Base-by-base conservation (phyloP, 2,113 vertebrate genomes). In the Malurus elegans region DNA sequence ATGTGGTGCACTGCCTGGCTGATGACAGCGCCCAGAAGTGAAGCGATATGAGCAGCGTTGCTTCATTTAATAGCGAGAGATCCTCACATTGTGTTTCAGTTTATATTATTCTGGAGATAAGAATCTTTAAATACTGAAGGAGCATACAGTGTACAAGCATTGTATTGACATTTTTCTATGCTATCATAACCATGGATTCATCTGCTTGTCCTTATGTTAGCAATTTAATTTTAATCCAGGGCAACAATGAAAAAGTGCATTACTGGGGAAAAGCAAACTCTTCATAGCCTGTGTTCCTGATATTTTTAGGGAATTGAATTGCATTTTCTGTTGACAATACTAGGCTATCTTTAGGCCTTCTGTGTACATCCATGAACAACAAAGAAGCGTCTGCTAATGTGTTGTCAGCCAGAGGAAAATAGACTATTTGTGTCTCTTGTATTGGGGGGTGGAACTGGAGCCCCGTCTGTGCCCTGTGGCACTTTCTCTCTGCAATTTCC, bases 161-260 rank as follows among this genome's bases (percentile, higher is more conserved):
- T 92, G 57, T 92, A 87, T 84, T 88, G 78, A 67, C 47, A 81
- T 93, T 96, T 96, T 83, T 81, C 87, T 92, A 32, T 95, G 84
- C 76, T 96, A 67, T 97, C 93, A 90, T 93, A 91, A 72, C 92
- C 95, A 86, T 48, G 89, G 72, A 96, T 92, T 97, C 91, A 87
- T 93, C 96, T 80, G 66, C 76, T 96, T 83, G 47, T 86, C 83
- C 89, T 88, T 96, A 88, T 71, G 93, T 92, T 97, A 96, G 95
- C 91, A 93, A 96, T 98, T 97, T 96, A 93, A 95, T 97, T 98
- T 96, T 96, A 97, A 97, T 96, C 93, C 75, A 32, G 16, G 84
- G 66, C 94, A 97, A 92, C 94, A 83, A 95, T 90, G 89, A 87
- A 75, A 95, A 97, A 97, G 56, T 78, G 87, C 64, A 92, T 97